phyloP scores from a whole-genome alignment of 2,797 vertebrate genomes.

The Urosaurus nigricauda region DNA sequence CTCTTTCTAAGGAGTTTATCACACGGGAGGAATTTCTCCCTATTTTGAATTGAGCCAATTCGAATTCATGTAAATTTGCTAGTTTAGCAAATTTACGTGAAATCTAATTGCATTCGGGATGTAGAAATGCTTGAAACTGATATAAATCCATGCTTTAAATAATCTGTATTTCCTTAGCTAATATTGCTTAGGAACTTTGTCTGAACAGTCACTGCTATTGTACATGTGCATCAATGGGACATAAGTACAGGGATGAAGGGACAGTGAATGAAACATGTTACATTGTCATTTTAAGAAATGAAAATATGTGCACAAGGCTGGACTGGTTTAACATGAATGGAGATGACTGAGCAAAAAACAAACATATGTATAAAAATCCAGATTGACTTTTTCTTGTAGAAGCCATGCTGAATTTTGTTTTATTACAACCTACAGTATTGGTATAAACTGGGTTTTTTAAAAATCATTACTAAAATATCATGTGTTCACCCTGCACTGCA shows the following conservation, averaged over 20 bases:
- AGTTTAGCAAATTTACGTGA: no score
- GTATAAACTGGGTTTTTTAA: not conserved
- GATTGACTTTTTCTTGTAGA: not conserved
- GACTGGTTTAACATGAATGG: not conserved
- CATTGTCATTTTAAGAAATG: not conserved
- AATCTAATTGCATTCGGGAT: no score
- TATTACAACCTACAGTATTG: not conserved
- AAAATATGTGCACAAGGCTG: not conserved
- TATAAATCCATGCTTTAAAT: conserved; percentile 27
- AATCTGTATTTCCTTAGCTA: not conserved
- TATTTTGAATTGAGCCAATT: no score
- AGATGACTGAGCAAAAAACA: not conserved
- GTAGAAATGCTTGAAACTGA: conserved; percentile 22
- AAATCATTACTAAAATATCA: not conserved
- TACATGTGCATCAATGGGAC: not conserved
- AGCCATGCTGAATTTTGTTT: not conserved
- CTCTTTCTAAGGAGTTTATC: no score
- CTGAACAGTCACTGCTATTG: conserved; percentile 4
- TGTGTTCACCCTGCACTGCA: not conserved
- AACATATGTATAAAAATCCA: not conserved
- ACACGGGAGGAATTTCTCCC: no score
- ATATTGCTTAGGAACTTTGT: not conserved
- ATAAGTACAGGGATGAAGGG: not conserved
- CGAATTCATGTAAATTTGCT: no score
- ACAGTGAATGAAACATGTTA: not conserved